Conservation (phyloP, 2,797 vertebrate species). For the Lacerta agilis region DNA sequence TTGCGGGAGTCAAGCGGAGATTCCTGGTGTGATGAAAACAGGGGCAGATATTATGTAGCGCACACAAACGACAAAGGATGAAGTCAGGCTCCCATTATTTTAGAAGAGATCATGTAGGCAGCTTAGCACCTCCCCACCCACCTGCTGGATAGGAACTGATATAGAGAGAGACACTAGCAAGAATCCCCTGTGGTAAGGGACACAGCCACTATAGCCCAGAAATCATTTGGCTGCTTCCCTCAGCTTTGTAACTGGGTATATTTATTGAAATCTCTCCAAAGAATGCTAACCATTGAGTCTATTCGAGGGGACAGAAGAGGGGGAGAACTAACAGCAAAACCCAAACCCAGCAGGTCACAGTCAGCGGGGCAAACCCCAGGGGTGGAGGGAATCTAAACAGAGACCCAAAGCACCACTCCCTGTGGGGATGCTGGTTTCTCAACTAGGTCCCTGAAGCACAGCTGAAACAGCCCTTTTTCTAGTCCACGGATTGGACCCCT, state of each 20-base stretch:
- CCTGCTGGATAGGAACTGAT: neutral
- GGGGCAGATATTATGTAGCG: neutral
- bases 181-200: neutral
- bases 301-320: too few relatives aligned
- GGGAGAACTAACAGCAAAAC: too few relatives aligned
- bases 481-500: neutral
- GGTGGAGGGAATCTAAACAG: neutral
- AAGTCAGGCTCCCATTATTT: neutral
- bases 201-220: neutral
- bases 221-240: neutral
- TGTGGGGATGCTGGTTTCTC: neutral
- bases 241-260: neutral
- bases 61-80: constrained; percentile 13
- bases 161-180: neutral
- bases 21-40: neutral
- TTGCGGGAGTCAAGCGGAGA: neutral
- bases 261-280: neutral
- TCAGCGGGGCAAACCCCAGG: neutral
- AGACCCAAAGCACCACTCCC: neutral
- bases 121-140: neutral
- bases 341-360: neutral
- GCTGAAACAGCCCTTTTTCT: neutral
- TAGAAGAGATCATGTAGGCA: neutral
- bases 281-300: neutral
- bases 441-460: neutral